Base-by-base conservation (phyloP, 2,797 vertebrate genomes). In the Diceros bicornis region DNA sequence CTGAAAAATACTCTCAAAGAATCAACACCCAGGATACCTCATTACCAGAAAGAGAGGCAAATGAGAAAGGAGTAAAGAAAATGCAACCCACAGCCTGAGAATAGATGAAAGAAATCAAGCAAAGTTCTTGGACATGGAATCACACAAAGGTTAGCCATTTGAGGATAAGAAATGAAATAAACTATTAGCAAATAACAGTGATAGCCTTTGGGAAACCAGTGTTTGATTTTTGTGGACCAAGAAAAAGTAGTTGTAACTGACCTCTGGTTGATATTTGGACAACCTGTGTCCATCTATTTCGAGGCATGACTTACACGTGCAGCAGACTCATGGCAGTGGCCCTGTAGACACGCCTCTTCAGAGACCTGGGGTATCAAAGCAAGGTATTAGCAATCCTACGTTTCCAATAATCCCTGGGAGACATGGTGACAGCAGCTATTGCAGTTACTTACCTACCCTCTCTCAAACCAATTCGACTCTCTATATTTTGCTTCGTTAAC, bases 21-120 rank as follows among this genome's bases (percentile, higher is more conserved):
- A 95, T 81, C 89, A 98, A 97, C 94, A 98, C 97, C 97, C 98
- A 97, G 94, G 97, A 96, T 77, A 97, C 97, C 98, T 98, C 97
- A 97, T 98, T 98, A 98, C 50, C 91, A 96, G 96, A 97, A 96
- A 97, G 72, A 89, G 75, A 96, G 47, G 93, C 92, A 98, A 97
- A 98, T 93, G 83, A 97, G 91, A 74, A 74, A 88, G 50, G 21
- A 61, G 50, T 55, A 84, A 86, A 89, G 91, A 96, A 91, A 83
- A 87, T 96, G 68, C 59, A 94, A 68, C 14, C 57, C 78, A 59
- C 61, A 77, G 94, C n/a, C 89, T n/a, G 59, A 92, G 79, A 96
- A 94, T 7, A 96, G 95, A 97, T 83, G 52, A 97, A 96, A 98
- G 95, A 75, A 78, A 64, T 68, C 47, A 55, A 93, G 68, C 62